A percentile compares a stretch with the other conserved stretches of the same genome.
Conservation (phyloP, 2,797 vertebrate genomes). For the Pogoniulus pusillus region DNA sequence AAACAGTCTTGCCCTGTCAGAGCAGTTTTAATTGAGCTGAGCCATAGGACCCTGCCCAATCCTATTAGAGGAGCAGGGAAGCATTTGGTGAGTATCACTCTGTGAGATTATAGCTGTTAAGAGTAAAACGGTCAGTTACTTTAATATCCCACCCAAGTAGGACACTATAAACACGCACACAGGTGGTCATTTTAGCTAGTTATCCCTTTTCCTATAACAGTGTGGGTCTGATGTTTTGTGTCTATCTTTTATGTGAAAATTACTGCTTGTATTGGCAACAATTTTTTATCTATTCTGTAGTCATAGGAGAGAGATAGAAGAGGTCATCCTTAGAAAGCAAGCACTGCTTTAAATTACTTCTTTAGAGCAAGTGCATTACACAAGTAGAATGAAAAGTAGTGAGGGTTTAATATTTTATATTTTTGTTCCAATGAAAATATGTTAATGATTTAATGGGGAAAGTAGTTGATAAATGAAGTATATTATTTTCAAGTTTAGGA, state of each 20-base stretch:
- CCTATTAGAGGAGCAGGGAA: background rate
- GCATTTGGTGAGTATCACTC: slow-evolving; percentile 19
- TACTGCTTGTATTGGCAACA: background rate
- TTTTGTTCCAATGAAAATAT: background rate
- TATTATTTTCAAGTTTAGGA: background rate
- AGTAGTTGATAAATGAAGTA: background rate
- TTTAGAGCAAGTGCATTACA: background rate
- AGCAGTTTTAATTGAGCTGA: slow-evolving; percentile 68
- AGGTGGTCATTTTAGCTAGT: slow-evolving; percentile 36
- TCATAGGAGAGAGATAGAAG: background rate
- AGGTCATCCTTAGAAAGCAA: background rate
- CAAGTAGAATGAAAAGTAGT: background rate
- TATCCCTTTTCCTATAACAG: slow-evolving; percentile 2
- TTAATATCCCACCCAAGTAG: slow-evolving; percentile 35
- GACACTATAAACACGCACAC: background rate
- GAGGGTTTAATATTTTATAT: background rate
- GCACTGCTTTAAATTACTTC: background rate
- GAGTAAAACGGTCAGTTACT: slow-evolving; percentile 52
- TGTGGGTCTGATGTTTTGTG: background rate
- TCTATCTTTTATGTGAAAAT: slow-evolving; percentile 21
- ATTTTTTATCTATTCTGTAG: background rate
- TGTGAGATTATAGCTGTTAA: slow-evolving; percentile 42
- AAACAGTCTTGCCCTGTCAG: slow-evolving; percentile 50
- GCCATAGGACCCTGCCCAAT: slow-evolving; percentile 33
- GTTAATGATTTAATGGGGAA: background rate